Conservation (phyloP, 2,113 vertebrate genomes). For the Ophiodon elongatus region DNA sequence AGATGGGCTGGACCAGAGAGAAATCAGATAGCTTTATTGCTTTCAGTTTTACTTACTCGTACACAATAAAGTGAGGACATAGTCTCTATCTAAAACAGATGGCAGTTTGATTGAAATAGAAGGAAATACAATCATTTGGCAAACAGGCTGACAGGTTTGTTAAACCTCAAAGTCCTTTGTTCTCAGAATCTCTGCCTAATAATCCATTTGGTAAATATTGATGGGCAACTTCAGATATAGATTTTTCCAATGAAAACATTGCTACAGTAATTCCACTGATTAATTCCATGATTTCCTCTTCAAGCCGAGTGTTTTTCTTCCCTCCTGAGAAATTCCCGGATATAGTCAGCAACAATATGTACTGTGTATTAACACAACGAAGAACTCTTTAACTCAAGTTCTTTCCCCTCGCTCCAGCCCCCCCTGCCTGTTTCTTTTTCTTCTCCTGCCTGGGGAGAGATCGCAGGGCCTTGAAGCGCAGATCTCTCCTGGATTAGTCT, state of each 20-base stretch:
- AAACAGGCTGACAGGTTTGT: background rate
- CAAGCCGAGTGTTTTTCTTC: background rate
- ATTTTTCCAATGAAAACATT: background rate
- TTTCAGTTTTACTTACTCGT: background rate
- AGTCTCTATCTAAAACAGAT: background rate
- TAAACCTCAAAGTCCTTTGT: background rate
- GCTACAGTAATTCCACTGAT: background rate
- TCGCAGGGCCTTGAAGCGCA: background rate
- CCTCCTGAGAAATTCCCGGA: background rate
- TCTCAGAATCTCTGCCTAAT: background rate
- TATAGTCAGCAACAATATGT: background rate
- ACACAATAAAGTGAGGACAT: background rate
- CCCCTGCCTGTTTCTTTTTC: conserved; percentile 5
- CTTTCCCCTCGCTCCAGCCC: background rate
- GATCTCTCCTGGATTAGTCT: conserved; percentile 56
- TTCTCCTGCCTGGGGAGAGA: background rate
- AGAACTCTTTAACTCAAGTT: conserved; percentile 7
- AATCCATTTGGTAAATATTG: background rate
- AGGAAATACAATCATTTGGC: background rate
- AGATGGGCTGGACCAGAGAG: background rate
- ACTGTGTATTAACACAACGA: conserved; percentile 13
- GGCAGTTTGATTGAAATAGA: background rate
- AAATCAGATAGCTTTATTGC: background rate
- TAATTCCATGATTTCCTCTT: background rate
- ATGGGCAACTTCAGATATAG: background rate